Evolutionary conservation across 2,113 vertebrate genomes (phyloP).

Genomic region (Muntiacus muntjak): DNA sequence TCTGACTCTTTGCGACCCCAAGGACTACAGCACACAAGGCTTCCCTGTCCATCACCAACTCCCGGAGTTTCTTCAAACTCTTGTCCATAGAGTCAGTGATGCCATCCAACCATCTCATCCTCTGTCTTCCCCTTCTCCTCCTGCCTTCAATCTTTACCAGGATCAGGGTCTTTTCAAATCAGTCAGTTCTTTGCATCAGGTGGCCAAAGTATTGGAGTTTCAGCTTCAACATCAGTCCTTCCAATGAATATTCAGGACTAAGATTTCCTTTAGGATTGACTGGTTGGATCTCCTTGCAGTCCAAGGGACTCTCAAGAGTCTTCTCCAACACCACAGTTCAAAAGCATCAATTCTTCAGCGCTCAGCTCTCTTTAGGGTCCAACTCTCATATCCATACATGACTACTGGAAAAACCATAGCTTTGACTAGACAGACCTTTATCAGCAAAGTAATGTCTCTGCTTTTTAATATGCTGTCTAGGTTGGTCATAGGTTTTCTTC

Average conservation of each 20-base stretch:
- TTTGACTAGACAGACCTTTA: background rate
- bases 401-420: background rate
- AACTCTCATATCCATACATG: background rate
- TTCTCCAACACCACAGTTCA: background rate
- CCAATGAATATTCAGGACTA: background rate
- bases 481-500: background rate
- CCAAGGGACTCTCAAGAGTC: background rate
- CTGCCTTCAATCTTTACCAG: background rate
- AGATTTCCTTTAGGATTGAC: background rate
- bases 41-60: background rate
- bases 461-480: background rate
- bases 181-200: background rate
- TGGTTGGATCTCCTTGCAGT: background rate
- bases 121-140: background rate
- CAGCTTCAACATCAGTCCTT: background rate
- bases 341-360: fast-evolving
- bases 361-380: background rate
- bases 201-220: background rate
- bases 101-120: background rate
- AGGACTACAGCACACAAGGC: background rate
- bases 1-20: background rate
- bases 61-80: background rate
- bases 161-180: background rate
- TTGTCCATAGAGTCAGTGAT: background rate
- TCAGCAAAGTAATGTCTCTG: background rate